phyloP scores from a whole-genome alignment of 2,888 invertebrate genomes.

The Trichopoda pennipes region DNA sequence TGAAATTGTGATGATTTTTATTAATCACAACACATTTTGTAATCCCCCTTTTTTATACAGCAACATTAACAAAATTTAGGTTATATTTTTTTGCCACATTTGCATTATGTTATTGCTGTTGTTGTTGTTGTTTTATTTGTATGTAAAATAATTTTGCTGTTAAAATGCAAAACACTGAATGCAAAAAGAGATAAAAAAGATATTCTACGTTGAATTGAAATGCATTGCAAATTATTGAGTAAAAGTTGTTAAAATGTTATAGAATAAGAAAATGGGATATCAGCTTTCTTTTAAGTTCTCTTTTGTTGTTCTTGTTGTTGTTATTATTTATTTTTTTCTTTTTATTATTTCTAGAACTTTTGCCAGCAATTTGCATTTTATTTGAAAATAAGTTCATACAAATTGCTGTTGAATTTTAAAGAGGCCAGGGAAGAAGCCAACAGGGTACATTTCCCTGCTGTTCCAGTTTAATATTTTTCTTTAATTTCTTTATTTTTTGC shows the following conservation, averaged over 20 bases:
- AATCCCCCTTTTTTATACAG: neutral
- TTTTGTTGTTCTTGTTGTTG: too few relatives aligned
- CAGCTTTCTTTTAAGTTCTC: constrained; percentile 23
- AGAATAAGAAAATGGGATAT: constrained; percentile 12
- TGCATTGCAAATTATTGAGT: constrained; percentile 46
- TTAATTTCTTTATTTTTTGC: constrained; percentile 13
- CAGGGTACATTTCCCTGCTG: constrained; percentile 11
- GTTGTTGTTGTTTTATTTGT: neutral
- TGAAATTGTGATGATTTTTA: neutral
- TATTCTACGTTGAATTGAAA: constrained; percentile 41
- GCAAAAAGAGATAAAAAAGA: constrained; percentile 10
- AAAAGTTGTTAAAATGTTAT: constrained; percentile 3
- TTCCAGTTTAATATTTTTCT: constrained; percentile 11
- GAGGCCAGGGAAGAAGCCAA: neutral
- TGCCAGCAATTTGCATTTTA: constrained; percentile 27
- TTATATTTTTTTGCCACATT: neutral
- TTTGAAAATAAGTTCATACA: neutral
- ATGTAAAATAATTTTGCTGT: constrained; percentile 32
- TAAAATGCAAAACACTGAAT: constrained; percentile 9
- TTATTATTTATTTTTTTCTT: constrained; percentile 7
- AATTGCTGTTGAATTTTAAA: constrained; percentile 26
- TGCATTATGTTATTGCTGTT: neutral
- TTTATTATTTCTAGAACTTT: constrained; percentile 10
- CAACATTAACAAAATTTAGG: neutral
- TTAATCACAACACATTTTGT: neutral